Evolutionary conservation across 2,113 vertebrate genomes (phyloP), one percentile per base, ranked within the genome.

Genomic region (Corythoichthys intestinalis): DNA sequence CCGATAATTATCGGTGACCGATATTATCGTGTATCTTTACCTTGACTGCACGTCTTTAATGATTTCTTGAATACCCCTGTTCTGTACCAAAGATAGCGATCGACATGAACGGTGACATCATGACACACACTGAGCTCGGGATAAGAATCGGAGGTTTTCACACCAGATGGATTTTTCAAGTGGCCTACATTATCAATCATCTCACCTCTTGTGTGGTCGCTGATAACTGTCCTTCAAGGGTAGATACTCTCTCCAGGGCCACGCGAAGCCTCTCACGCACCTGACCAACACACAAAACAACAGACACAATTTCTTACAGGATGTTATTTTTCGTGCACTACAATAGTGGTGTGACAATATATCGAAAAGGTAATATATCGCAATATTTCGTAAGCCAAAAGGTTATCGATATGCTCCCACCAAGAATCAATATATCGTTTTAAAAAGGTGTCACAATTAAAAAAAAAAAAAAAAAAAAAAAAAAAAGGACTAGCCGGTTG

Each of bases 221-320:
- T 44, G 94, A 80, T 0, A 98, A 89, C 83, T 98, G 95, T 78
- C 94, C 94, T 84, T 98, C 96, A 86, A 98, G 81, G 57, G 93
- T 94, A 49, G 94, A 88, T 54, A 98, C 96, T 73, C 95, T 91
- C 86, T 98, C 96, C 62, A 98, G 87, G 14, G 96, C 93, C 61
- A 95, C 94, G 68, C 96, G 91, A 69, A 98, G 88, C 65, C 95
- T 93, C 83, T 98, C 96, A 73, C 96, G 94, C 72, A 98, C 96
- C 96, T 98, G 86, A 61, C 46, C 63, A 47, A 5, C 65, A 37
- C 38, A n/a, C n/a, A n/a, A n/a, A n/a, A n/a, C n/a, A n/a, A 86
- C 14, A 53, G 9, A 9, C 46, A 39, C 4, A 64, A 34, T 39
- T 0, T 56, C 61, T 35, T 35, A 38, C 11, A 2, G 41, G 5